Evolutionary conservation across 2,113 vertebrate genomes (phyloP), one percentile per base, ranked within the genome.

Genomic region (Sula dactylatra): DNA sequence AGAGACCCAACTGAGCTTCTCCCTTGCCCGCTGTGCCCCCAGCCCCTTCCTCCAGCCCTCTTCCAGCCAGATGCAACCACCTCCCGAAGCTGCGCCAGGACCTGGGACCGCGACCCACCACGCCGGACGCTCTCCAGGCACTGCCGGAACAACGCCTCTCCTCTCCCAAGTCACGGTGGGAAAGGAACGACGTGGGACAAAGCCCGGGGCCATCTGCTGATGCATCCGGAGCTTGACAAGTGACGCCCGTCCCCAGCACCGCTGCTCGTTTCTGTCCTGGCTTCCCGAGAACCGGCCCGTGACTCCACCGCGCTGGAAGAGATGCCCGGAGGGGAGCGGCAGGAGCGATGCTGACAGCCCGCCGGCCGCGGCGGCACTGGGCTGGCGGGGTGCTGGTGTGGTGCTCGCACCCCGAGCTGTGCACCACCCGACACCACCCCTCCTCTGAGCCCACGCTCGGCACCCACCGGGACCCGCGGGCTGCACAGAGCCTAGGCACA

Each of bases 81-180:
- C 17, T 42, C 62, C 44, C 8, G 5, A n/a, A 44, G 17, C 26
- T 5, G 1, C 19, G 6, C 8, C 1, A 2, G 32, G 32, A 32
- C 16, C 9, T 5, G 25, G 26, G 47, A 32, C 40, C 3, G 0
- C 3, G 26, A 58, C 13, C 8, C 44, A 5, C 78, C 44, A 27
- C 2, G 5, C 40, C 9, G 40, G 59, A 27, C 14, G 40, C 34
- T 27, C 82, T 26, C 22, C 72, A 36, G 52, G 71, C 2, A 2
- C 52, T 34, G 52, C 31, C 17, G 6, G 38, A 56, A 26, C 11
- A 29, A 10, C 59, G 11, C 49, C 42, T 32, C 34, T 38, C 21
- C 42, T 21, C 54, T 40, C 10, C 29, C 1, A 26, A 3, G 22
- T 20, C 27, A 9, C 2, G 1, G 54, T 22, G 44, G 59, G 40